Percentiles rank a stretch among this genome's conserved stretches.
These are phyloP conservation scores for Microtus oregoni DNA, from an alignment of 2,113 vertebrate species.

Conservation along the genomic window DNA sequence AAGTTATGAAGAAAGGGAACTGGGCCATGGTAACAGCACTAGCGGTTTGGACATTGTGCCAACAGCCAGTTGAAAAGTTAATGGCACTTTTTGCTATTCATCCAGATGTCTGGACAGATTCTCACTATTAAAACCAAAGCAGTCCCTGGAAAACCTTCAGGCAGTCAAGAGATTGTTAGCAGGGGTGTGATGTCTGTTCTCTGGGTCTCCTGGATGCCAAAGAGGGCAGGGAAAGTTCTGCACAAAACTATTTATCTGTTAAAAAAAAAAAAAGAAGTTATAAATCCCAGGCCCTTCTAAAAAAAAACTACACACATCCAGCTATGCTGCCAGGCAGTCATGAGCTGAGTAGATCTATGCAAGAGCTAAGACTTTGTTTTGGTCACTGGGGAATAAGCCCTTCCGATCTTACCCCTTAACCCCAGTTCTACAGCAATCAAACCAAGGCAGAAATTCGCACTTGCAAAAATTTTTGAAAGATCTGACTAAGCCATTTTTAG, in stretches of 20 bases:
- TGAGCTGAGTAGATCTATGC: conserved; percentile 12
- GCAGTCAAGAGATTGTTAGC: background rate
- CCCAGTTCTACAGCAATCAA: conserved; percentile 71
- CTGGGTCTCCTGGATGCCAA: background rate
- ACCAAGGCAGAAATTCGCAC: conserved; percentile 80
- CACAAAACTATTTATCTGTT: background rate
- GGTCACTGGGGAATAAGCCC: conserved; percentile 54
- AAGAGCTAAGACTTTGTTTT: conserved; percentile 65
- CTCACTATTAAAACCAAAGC: conserved; percentile 50
- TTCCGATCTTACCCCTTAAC: conserved; percentile 71
- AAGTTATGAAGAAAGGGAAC: conserved; percentile 51
- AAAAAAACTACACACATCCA: conserved; percentile 57
- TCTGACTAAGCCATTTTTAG: conserved; percentile 80
- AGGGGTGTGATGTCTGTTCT: background rate
- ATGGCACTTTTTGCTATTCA: conserved; percentile 58
- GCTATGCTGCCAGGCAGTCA: conserved; percentile 9
- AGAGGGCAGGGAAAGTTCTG: background rate
- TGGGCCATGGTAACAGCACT: background rate
- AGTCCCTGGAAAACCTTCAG: conserved; percentile 21
- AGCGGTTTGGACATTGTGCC: background rate
- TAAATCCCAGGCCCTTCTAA: background rate
- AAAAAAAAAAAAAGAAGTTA: background rate
- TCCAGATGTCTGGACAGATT: conserved; percentile 56
- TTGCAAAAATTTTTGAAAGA: conserved; percentile 82
- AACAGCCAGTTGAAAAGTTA: conserved; percentile 55